Base-by-base conservation (phyloP, 1,140 invertebrate species). In the Metaphire vulgaris region DNA sequence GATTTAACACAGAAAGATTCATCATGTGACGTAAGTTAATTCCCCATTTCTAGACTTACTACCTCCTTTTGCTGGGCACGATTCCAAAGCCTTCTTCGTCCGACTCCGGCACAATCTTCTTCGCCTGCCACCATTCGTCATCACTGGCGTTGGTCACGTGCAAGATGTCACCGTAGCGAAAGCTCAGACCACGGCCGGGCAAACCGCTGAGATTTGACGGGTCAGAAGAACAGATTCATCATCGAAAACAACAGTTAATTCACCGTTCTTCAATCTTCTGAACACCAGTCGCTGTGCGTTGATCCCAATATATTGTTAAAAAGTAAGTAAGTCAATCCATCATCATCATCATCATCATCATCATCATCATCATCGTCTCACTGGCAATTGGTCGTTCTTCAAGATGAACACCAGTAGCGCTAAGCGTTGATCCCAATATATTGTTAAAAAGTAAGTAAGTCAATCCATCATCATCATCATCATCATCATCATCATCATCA, bases 91-190 rank as follows among this genome's bases (percentile, higher is more conserved):
- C 87, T 69, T 89, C 90, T 72, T 89, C 87, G 26, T 88, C 87
- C 1, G 34, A 67, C 14, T 70, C 76, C 1, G 81, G 28, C 2
- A 74, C 21, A 2, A 90, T 86, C 72, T 88, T 85, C 77, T 89
- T 87, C 31, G 97, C 97, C 86, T 98, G 97, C 97, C 97, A 99
- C 97, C 97, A 99, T 86, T 99, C 96, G 86, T 99, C 97, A 87
- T 99, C 98, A 77, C 93, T 96, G 69, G 97, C 96, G 87, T 99
- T 99, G 33, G 95, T 97, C 72, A 99, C 97, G 86, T 99, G 96
- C 72, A 99, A 88, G 80, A 99, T 98, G 84, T 99, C 97, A 12
- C 98, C 98, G 84, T 97, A 98, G 69, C 82, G 81, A 87, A 99
- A 99, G 15, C 93, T 91, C 76, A 99, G 88, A 74, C 97, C 97